Evolutionary conservation across 2,888 invertebrate genomes (phyloP).

Genomic region (Parnassius glacialis): DNA sequence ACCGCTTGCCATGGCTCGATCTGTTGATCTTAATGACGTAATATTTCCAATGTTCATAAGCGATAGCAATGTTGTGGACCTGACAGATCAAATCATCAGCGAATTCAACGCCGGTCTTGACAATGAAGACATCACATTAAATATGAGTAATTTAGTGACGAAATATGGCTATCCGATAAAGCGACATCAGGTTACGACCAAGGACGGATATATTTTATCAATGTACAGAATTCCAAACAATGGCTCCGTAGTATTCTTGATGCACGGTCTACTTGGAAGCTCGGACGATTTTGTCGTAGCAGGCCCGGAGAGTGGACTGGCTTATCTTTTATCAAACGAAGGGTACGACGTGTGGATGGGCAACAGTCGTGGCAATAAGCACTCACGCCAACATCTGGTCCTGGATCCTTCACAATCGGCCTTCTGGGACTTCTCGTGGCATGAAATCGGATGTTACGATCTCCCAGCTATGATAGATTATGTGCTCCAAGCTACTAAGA

Average conservation of each 20-base stretch:
- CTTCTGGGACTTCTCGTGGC: conserved; percentile 89
- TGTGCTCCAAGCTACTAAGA: conserved; percentile 75
- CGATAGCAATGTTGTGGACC: conserved; percentile 39
- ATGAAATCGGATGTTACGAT: conserved; percentile 89
- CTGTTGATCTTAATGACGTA: conserved; percentile 31
- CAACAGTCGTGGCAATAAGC: conserved; percentile 88
- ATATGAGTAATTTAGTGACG: conserved; percentile 41
- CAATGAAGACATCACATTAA: conserved; percentile 50
- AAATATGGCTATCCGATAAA: conserved; percentile 56
- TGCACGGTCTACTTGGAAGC: conserved; percentile 61
- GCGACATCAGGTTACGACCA: conserved; percentile 46
- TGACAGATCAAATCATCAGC: conserved; percentile 37
- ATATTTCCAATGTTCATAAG: conserved; percentile 36
- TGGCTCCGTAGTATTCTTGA: conserved; percentile 54
- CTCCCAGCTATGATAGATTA: conserved; percentile 90
- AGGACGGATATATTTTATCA: conserved; percentile 53
- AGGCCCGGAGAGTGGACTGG: conserved; percentile 52
- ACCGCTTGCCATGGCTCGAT: conserved; percentile 39
- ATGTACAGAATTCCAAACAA: conserved; percentile 54
- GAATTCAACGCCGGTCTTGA: conserved; percentile 40
- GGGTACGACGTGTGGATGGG: conserved; percentile 90
- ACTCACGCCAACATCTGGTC: conserved; percentile 77
- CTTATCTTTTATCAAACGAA: conserved; percentile 77
- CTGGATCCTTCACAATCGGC: conserved; percentile 53
- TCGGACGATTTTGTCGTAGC: conserved; percentile 59